These are phyloP conservation scores for Parasteatoda tepidariorum DNA, from an alignment of 1,140 invertebrate species.

Conservation along the genomic window DNA sequence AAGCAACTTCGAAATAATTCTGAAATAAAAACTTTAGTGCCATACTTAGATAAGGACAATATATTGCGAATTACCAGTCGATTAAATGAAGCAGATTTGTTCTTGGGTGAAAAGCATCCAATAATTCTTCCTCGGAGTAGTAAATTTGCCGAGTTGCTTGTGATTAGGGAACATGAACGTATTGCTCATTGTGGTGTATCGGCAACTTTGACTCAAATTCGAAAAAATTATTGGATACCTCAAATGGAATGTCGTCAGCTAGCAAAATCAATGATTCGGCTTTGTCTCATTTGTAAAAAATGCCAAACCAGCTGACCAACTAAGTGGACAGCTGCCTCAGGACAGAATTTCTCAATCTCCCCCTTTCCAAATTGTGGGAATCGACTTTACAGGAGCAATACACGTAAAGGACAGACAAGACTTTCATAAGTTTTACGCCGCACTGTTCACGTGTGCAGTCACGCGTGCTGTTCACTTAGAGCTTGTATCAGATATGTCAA, in stretches of 20 bases:
- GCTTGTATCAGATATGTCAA: not conserved
- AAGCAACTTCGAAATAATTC: not conserved
- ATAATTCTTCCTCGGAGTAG: too few relatives aligned
- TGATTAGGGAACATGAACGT: too few relatives aligned
- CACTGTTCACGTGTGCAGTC: too few relatives aligned
- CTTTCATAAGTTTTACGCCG: not conserved
- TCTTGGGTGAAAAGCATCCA: not conserved
- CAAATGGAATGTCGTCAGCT: not conserved
- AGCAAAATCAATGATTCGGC: too few relatives aligned
- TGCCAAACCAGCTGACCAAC: too few relatives aligned
- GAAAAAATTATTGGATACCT: too few relatives aligned
- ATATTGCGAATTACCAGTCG: not conserved
- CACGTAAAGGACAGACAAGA: not conserved
- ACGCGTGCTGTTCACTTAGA: not conserved
- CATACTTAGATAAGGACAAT: not conserved
- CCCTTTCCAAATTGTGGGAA: not conserved
- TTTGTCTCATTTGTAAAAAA: too few relatives aligned
- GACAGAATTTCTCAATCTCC: not conserved
- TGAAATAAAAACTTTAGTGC: not conserved
- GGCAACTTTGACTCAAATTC: too few relatives aligned
- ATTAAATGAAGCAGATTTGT: not conserved
- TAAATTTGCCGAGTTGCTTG: too few relatives aligned
- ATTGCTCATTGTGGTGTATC: too few relatives aligned
- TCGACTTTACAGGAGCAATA: not conserved
- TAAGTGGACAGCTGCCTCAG: too few relatives aligned